These are phyloP conservation scores for Steinernema carpocapsae DNA, from an alignment of 2,888 invertebrate species.

Conservation along the genomic window DNA sequence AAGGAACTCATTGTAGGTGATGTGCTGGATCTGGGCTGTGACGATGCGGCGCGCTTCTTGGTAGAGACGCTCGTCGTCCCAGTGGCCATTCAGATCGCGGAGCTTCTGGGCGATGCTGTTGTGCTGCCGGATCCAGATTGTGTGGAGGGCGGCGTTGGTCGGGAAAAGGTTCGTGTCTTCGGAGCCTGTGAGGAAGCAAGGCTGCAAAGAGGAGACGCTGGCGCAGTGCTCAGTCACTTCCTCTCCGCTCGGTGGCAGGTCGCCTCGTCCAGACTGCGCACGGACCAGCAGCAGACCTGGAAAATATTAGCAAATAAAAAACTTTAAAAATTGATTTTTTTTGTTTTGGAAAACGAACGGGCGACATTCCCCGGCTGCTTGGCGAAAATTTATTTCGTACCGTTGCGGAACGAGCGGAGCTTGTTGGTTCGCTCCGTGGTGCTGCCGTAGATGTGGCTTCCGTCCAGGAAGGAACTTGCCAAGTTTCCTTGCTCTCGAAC, in stretches of 20 bases:
- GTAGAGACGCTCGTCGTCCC: slow-evolving; percentile 67
- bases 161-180: slow-evolving; percentile 50
- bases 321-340: too few relatives aligned
- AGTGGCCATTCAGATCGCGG: slow-evolving; percentile 60
- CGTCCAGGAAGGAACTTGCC: slow-evolving; percentile 82
- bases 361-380: too few relatives aligned
- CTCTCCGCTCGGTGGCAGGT: slow-evolving; percentile 43
- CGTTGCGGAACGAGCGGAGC: slow-evolving; percentile 79
- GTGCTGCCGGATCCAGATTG: slow-evolving; percentile 67
- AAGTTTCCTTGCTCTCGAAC: slow-evolving; percentile 87
- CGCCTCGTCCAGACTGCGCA: slow-evolving; percentile 45
- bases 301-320: too few relatives aligned
- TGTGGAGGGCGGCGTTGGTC: slow-evolving; percentile 53
- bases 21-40: slow-evolving; percentile 74
- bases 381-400: slow-evolving; percentile 71
- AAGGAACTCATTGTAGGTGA: slow-evolving; percentile 70
- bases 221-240: slow-evolving; percentile 40
- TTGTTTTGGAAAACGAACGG: too few relatives aligned
- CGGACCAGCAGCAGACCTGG: slow-evolving; percentile 53
- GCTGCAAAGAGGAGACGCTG: slow-evolving; percentile 49
- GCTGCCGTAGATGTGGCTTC: slow-evolving; percentile 86
- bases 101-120: slow-evolving; percentile 42
- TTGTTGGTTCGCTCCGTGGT: slow-evolving; percentile 80
- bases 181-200: slow-evolving; percentile 50
- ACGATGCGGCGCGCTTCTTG: slow-evolving; percentile 71